These are phyloP conservation scores for Tridacna crocea DNA, from an alignment of 2,888 invertebrate genomes.

Conservation along the genomic window DNA sequence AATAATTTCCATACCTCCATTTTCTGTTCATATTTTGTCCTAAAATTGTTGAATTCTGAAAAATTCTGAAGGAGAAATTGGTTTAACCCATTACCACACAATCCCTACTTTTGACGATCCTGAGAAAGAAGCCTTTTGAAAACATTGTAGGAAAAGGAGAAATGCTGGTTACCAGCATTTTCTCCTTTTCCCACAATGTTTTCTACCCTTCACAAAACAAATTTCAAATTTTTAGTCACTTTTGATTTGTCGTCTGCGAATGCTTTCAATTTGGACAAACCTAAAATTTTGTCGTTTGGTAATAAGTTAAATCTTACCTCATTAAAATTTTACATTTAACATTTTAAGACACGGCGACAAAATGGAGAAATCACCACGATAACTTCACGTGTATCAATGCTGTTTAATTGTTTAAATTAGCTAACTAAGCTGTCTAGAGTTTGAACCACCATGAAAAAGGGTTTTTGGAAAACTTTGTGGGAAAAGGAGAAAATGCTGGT, in stretches of 20 bases:
- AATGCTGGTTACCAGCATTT: not conserved
- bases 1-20: too few relatives aligned
- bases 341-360: too few relatives aligned
- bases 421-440: too few relatives aligned
- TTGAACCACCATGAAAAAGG: too few relatives aligned
- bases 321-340: too few relatives aligned
- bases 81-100: constrained; percentile 1
- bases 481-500: not conserved
- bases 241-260: not conserved
- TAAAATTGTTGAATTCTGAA: too few relatives aligned
- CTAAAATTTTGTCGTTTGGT: not conserved
- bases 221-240: not conserved
- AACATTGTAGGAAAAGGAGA: constrained; percentile 7
- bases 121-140: not conserved
- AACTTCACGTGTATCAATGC: too few relatives aligned
- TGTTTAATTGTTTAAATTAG: too few relatives aligned
- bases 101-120: not conserved
- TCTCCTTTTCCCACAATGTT: constrained; percentile 7
- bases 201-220: not conserved
- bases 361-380: too few relatives aligned
- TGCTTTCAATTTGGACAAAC: not conserved
- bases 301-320: not conserved
- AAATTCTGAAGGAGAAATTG: too few relatives aligned
- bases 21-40: too few relatives aligned
- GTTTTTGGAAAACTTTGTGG: not conserved